Conservation (phyloP, 2,113 vertebrate species). For the Triplophysa siluroides region DNA sequence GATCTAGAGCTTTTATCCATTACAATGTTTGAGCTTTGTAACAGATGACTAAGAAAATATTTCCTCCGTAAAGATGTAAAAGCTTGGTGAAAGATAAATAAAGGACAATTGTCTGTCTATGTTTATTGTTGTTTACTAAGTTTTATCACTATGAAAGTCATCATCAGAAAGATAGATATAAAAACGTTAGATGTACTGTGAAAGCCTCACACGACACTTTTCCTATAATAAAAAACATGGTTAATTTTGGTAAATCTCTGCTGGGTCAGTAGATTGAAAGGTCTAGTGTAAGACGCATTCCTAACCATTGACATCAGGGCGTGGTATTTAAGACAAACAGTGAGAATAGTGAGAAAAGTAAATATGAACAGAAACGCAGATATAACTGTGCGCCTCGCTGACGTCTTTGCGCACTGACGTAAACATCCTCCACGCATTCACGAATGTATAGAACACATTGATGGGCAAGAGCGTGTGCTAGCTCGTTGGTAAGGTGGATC, state of each 20-base stretch:
- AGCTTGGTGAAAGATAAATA: neutral
- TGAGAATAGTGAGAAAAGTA: neutral
- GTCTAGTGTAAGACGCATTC: neutral
- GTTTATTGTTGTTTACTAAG: neutral
- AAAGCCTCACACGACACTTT: too few species aligned
- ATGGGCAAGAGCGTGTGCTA: neutral
- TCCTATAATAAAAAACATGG: too few species aligned
- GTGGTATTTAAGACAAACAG: conserved; percentile 24
- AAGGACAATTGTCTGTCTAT: neutral
- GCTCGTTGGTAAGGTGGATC: neutral
- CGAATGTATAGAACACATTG: neutral
- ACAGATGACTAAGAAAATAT: neutral
- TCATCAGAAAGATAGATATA: too few species aligned
- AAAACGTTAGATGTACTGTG: too few species aligned
- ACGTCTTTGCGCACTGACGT: conserved; percentile 27
- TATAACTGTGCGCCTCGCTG: neutral
- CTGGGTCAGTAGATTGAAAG: neutral
- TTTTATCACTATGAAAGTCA: neutral
- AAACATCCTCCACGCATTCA: conserved; percentile 19
- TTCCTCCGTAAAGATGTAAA: neutral
- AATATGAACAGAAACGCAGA: conserved; percentile 1
- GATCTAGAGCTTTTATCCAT: neutral
- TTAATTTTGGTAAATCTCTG: neutral
- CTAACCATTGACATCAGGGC: neutral
- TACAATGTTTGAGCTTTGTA: neutral